Evolutionary conservation across 2,113 vertebrate species (phyloP), one percentile per base, ranked within the genome.

Genomic region (Gasterosteus aculeatus): DNA sequence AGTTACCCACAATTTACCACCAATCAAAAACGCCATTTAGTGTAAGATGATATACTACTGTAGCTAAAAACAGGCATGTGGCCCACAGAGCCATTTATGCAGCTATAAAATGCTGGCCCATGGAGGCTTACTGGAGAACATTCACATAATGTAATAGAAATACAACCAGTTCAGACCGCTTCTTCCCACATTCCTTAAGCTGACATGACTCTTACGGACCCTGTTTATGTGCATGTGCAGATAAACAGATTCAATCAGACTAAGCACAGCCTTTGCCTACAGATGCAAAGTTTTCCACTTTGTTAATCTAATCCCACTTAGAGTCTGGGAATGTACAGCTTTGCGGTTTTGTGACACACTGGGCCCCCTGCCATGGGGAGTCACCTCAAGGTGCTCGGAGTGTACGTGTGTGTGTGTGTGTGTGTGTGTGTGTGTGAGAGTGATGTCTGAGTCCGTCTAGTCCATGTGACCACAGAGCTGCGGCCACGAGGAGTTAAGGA

Each of bases 281-380:
- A 75, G 69, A 87, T 87, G 75, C 71, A 74, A 74, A 85, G 46
- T 84, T 65, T 88, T 91, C 77, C 83, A 85, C 78, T 87, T 77
- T 71, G 69, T 72, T 89, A 85, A 91, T 85, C 85, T 82, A 77
- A 88, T 79, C 78, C 73, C 71, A 87, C 77, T 88, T 82, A 91
- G 75, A 85, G 84, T 93, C 89, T 92, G 87, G 88, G 88, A 90
- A 92, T 92, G 89, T 66, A 84, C 84, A 80, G 74, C 73, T 83
- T 73, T 88, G 85, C 59, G 77, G 83, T 84, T 85, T 78, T 46
- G 80, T 88, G 88, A 93, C 88, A 91, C 86, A 90, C 86, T 91
- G 69, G 78, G 90, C 81, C 9, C 61, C 3, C 47, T 81, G 87
- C 92, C 87, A 93, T 9, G 49, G 66, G 85, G 86, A 93, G 85